Percentiles rank a stretch among this genome's conserved stretches.
Conservation (phyloP, 2,113 vertebrate species). For the Poecile atricapillus region DNA sequence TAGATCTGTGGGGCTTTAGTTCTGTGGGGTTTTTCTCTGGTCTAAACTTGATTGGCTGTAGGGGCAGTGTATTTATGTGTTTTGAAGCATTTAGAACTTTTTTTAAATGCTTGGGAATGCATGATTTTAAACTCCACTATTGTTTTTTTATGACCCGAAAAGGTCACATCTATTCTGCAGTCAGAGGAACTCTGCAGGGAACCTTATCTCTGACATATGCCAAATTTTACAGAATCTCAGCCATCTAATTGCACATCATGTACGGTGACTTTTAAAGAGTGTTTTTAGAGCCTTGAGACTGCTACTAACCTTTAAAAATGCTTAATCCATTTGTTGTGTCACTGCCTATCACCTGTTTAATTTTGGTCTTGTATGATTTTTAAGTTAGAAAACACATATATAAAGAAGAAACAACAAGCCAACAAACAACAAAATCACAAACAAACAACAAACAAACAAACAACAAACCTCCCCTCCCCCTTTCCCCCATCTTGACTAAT, state of each 20-base stretch:
- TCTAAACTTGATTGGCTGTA: neutral
- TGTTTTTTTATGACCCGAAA: neutral
- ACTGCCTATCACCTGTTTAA: neutral
- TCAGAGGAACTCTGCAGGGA: conserved; percentile 20
- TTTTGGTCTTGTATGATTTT: neutral
- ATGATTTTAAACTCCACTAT: neutral
- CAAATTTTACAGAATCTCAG: conserved; percentile 41
- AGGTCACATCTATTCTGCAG: conserved; percentile 11
- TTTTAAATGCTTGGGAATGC: neutral
- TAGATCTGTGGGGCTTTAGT: neutral
- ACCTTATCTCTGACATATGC: neutral
- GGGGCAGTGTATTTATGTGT: neutral
- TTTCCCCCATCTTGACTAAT: fast-evolving
- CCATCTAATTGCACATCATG: conserved; percentile 37
- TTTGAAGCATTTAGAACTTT: neutral
- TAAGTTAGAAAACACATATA: neutral
- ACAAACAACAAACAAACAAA: neutral
- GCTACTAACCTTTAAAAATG: conserved; percentile 50
- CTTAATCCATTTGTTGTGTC: neutral
- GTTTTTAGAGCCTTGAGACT: neutral
- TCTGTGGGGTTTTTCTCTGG: neutral
- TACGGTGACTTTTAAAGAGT: conserved; percentile 37
- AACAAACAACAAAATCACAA: neutral
- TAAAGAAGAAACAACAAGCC: neutral
- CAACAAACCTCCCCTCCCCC: too few relatives aligned